Percentiles rank a stretch among this genome's conserved stretches.
These are phyloP conservation scores for Aphodius granarius DNA, from an alignment of 2,888 invertebrate species.

Conservation along the genomic window DNA sequence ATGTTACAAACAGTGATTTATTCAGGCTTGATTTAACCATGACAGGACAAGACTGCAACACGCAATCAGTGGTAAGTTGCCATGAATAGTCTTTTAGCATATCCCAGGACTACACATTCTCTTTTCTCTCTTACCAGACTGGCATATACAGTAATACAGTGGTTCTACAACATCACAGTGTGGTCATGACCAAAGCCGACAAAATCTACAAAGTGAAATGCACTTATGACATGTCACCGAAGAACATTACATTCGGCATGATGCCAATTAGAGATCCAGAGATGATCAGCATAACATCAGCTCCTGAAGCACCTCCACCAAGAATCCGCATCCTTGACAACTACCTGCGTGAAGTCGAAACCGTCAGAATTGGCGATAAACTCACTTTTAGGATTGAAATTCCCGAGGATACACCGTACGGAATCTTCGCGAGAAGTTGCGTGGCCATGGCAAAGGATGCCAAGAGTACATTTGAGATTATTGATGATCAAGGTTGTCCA, in stretches of 20 bases:
- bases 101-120: not conserved
- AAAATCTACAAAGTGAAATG: slow-evolving; percentile 96
- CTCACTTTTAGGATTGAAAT: slow-evolving; percentile 95
- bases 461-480: slow-evolving; percentile 94
- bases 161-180: slow-evolving; percentile 92
- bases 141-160: slow-evolving; percentile 94
- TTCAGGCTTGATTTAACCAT: slow-evolving; percentile 91
- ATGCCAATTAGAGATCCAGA: slow-evolving; percentile 96
- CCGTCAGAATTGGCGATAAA: slow-evolving; percentile 91
- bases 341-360: slow-evolving; percentile 86
- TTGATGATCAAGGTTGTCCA: slow-evolving; percentile 93
- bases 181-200: slow-evolving; percentile 95
- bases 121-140: slow-evolving; percentile 61
- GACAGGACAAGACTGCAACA: slow-evolving; percentile 94
- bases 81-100: slow-evolving; percentile 10
- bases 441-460: slow-evolving; percentile 97
- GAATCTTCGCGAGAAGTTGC: slow-evolving; percentile 93
- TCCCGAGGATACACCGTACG: slow-evolving; percentile 95
- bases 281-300: slow-evolving; percentile 94
- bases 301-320: slow-evolving; percentile 92
- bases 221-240: slow-evolving; percentile 94
- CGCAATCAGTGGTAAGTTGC: slow-evolving; percentile 88
- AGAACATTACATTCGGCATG: slow-evolving; percentile 96
- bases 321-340: slow-evolving; percentile 90
- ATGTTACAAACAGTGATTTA: slow-evolving; percentile 88